Conservation (phyloP, 2,888 invertebrate species). For the Amaurobius ferox region DNA sequence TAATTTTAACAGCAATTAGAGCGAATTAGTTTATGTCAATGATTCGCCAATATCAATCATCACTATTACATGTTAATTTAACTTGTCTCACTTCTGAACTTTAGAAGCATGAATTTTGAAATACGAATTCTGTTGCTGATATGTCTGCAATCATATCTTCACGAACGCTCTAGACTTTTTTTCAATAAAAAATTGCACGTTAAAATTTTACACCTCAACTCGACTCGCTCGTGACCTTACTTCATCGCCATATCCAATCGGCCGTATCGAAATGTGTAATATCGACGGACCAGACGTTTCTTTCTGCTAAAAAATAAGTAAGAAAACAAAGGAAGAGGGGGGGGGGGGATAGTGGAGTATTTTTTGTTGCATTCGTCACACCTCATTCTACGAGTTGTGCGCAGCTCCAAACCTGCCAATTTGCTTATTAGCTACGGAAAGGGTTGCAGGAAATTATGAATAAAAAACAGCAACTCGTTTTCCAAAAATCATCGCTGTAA, state of each 20-base stretch:
- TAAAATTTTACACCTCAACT: too few relatives aligned
- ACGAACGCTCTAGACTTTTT: too few relatives aligned
- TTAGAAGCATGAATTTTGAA: too few relatives aligned
- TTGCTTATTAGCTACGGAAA: neutral
- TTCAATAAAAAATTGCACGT: too few relatives aligned
- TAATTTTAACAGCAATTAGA: too few relatives aligned
- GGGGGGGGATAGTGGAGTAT: neutral
- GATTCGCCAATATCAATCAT: too few relatives aligned
- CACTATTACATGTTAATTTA: too few relatives aligned
- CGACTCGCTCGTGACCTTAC: neutral
- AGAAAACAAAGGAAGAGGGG: neutral
- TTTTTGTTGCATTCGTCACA: slow-evolving; percentile 12
- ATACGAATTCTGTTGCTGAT: too few relatives aligned
- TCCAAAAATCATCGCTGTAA: neutral
- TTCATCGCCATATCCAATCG: neutral
- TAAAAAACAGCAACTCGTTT: neutral
- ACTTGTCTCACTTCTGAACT: too few relatives aligned
- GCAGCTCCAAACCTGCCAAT: slow-evolving; percentile 18
- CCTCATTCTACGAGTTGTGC: neutral
- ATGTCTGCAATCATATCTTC: too few relatives aligned
- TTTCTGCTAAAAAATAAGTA: neutral
- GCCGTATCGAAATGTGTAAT: neutral
- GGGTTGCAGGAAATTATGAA: neutral
- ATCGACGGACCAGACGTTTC: neutral
- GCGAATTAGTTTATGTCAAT: too few relatives aligned